Evolutionary conservation across 2,797 vertebrate genomes (phyloP), one percentile per base, ranked within the genome.

Genomic region (Choloepus didactylus): DNA sequence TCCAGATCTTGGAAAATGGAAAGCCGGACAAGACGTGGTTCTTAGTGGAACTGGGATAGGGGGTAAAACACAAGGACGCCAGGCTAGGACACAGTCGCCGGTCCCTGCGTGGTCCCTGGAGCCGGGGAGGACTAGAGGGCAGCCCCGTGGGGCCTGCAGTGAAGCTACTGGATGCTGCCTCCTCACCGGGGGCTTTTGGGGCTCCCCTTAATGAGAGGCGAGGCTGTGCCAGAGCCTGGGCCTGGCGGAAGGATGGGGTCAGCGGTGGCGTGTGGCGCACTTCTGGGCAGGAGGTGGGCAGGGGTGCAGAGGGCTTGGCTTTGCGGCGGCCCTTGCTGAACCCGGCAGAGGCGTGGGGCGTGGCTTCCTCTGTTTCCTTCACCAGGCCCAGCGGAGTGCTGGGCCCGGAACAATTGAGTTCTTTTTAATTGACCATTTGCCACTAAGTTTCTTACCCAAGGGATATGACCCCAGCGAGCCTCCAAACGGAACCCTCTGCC

Each of bases 131-230:
- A 16, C n/a, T 4, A 41, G 15, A 54, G 14, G 21, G 35, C n/a
- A 2, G 4, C 9, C 0, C 5, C 0, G 69, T 0, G 11, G n/a
- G n/a, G 14, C n/a, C 67, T 31, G 44, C 49, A 9, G 11, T 16
- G 31, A 25, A 10, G 60, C 19, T 0, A 23, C 35, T 3, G 8
- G 15, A 38, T 0, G 7, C 27, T 4, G 51, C 69, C n/a, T 62
- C 35, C 41, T 9, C 1, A 2, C 15, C 12, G 0, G 23, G 23
- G n/a, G 69, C 2, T 9, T 51, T 54, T 23, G 8, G 60, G n/a
- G 9, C 25, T 19, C 69, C 41, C 41, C 60, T 35, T 44, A 19
- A 5, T 12, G 41, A 49, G 46, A 18, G 19, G 19, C 59, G 27
- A 67, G 79, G 29, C 64, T 31, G 46, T 41, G 35, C 21, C 44